Conservation (phyloP, 2,888 invertebrate genomes). For the Drymonia ruficornis region DNA sequence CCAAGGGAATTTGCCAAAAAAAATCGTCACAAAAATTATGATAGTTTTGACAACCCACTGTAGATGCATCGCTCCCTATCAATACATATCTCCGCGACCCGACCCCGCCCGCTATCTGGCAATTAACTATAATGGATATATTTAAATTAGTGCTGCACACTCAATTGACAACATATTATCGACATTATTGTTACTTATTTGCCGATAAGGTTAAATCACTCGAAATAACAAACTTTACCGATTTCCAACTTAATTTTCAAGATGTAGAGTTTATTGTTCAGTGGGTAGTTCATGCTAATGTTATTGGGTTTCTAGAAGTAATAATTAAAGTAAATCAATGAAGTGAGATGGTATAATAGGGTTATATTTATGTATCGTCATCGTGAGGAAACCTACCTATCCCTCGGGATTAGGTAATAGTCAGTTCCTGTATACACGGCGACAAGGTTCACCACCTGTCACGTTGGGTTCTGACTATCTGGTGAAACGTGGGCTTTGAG, state of each 20-base stretch:
- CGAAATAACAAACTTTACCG: conserved; percentile 10
- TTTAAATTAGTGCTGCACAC: conserved; percentile 78
- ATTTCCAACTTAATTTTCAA: conserved; percentile 12
- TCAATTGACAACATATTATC: conserved; percentile 65
- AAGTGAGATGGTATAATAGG: conserved; percentile 31
- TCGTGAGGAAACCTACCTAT: too few species aligned
- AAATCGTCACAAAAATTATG: neutral
- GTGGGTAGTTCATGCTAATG: conserved; percentile 1
- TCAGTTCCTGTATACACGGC: too few species aligned
- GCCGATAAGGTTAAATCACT: conserved; percentile 15
- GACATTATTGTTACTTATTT: conserved; percentile 31
- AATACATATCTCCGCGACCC: conserved; percentile 53
- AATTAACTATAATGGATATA: conserved; percentile 83
- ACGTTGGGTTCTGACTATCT: too few species aligned
- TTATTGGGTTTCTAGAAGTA: conserved; percentile 23
- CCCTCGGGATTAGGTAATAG: too few species aligned
- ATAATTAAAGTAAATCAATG: conserved; percentile 34
- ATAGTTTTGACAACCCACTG: conserved; percentile 31
- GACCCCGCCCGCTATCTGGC: conserved; percentile 68
- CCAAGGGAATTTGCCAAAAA: too few species aligned
- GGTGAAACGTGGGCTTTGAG: too few species aligned
- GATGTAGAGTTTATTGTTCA: conserved; percentile 21
- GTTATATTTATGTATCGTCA: conserved; percentile 23
- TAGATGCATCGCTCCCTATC: conserved; percentile 34
- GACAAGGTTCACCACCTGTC: too few species aligned